These are phyloP conservation scores for Phalacrocorax carbo DNA, from an alignment of 2,113 vertebrate species.

Conservation along the genomic window DNA sequence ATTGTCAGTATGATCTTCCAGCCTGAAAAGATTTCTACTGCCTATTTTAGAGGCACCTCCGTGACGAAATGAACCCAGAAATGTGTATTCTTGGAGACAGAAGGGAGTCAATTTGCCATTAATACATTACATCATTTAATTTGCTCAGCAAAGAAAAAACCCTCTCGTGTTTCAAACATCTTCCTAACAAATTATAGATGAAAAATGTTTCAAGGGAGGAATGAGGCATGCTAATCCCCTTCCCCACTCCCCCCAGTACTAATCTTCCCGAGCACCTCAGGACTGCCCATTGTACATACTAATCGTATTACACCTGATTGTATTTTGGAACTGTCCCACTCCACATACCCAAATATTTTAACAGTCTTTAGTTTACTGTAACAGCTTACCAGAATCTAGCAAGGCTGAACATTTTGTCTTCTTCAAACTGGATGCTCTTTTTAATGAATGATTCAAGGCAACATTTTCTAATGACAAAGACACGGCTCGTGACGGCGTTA, in stretches of 20 bases:
- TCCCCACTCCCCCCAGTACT: neutral
- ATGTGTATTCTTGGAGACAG: neutral
- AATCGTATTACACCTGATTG: rapidly evolving
- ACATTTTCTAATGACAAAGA: constrained; percentile 57
- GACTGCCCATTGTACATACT: neutral
- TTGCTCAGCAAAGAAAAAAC: neutral
- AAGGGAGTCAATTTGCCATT: neutral
- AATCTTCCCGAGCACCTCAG: neutral
- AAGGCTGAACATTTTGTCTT: constrained; percentile 44
- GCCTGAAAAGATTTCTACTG: neutral
- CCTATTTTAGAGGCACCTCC: neutral
- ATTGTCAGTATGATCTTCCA: neutral
- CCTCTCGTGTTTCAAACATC: neutral
- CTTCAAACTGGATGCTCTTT: constrained; percentile 77
- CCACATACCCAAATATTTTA: neutral
- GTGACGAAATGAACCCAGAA: neutral
- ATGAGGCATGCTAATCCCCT: neutral
- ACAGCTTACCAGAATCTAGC: constrained; percentile 44
- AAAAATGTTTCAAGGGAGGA: neutral
- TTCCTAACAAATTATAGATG: neutral
- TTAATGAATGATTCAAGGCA: constrained; percentile 67
- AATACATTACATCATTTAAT: neutral
- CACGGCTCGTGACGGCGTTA: constrained; percentile 30
- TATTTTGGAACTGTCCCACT: neutral
- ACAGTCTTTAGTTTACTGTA: neutral